Percentiles rank a stretch among this genome's conserved stretches.
These are phyloP conservation scores for Hemibagrus guttatus DNA, from an alignment of 2,797 vertebrate species.

Conservation along the genomic window DNA sequence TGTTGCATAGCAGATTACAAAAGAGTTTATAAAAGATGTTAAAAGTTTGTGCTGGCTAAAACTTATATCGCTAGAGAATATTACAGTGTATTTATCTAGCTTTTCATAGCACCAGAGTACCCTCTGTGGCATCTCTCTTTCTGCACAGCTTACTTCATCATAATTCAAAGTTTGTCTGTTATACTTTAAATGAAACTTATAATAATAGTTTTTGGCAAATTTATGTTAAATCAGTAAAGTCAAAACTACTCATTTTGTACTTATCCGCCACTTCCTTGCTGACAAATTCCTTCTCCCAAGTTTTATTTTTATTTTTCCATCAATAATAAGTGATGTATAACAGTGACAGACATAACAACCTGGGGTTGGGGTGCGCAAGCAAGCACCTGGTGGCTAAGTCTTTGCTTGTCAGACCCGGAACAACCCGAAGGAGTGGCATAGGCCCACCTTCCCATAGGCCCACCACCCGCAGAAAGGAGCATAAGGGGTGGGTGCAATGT, in stretches of 20 bases:
- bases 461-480: no score
- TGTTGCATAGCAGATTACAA: neutral
- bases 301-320: neutral
- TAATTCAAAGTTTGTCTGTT: neutral
- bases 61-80: neutral
- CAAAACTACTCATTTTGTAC: neutral
- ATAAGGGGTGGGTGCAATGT: no score
- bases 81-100: neutral
- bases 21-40: neutral
- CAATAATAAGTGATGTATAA: slow-evolving; percentile 9
- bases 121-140: neutral
- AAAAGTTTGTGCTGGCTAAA: neutral
- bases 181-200: no score
- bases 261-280: neutral
- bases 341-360: neutral
- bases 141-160: neutral
- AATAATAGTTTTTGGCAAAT: neutral
- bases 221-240: neutral
- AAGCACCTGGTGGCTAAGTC: no score
- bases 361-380: no score
- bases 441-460: no score
- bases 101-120: neutral
- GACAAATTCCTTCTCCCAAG: neutral
- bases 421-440: no score
- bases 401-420: no score